Evolutionary conservation across 2,888 invertebrate genomes (phyloP).

Genomic region (Scrobipalpa atriplicella): DNA sequence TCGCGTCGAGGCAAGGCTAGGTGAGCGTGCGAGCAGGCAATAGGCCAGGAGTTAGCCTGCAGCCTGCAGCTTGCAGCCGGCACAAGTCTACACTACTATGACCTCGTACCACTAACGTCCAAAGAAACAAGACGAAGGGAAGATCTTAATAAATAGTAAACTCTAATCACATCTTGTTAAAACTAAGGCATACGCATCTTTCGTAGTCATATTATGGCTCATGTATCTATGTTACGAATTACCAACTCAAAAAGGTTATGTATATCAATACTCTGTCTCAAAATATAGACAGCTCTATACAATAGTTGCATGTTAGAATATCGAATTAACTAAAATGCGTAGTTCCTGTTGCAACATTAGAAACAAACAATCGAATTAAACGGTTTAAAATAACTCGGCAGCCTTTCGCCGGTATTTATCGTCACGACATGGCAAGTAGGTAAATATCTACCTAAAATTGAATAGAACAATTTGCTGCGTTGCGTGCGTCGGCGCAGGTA

Average conservation of each 20-base stretch:
- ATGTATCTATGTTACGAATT: too few species aligned
- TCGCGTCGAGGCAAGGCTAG: slow-evolving; percentile 72
- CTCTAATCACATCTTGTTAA: not conserved
- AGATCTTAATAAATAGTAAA: not conserved
- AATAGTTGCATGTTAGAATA: not conserved
- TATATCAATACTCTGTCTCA: too few species aligned
- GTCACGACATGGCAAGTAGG: slow-evolving; percentile 34
- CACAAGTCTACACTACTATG: not conserved
- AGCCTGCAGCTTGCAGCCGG: not conserved
- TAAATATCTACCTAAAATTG: slow-evolving; percentile 30
- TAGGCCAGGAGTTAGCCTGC: not conserved
- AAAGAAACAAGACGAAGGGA: not conserved
- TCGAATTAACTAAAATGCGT: not conserved
- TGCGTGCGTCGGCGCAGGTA: slow-evolving; percentile 36
- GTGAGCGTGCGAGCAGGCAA: slow-evolving; percentile 45
- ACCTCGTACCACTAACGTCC: not conserved
- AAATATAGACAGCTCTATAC: too few species aligned
- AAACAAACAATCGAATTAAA: slow-evolving; percentile 24
- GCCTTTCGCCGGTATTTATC: slow-evolving; percentile 33
- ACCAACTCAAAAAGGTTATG: too few species aligned
- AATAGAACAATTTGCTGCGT: slow-evolving; percentile 35
- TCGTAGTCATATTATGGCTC: too few species aligned
- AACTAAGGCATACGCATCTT: too few species aligned
- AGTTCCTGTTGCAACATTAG: slow-evolving; percentile 17
- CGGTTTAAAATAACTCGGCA: slow-evolving; percentile 37